phyloP scores from a whole-genome alignment of 2,797 vertebrate species.

The Sylvilagus floridanus region DNA sequence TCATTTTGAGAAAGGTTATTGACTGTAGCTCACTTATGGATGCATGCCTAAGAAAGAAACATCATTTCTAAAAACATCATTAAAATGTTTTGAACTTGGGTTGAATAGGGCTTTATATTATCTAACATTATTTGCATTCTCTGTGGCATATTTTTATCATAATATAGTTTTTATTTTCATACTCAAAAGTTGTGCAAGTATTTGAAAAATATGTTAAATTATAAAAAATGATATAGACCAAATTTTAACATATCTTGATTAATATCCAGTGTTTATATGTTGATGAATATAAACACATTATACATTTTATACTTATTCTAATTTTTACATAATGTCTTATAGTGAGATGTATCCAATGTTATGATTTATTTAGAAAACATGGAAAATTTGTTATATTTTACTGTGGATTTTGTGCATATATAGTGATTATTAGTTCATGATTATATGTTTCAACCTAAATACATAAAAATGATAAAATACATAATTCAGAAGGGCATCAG shows the following conservation, averaged over 20 bases:
- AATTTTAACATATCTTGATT: too few species aligned
- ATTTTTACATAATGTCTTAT: background rate
- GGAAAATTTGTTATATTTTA: background rate
- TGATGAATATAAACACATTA: background rate
- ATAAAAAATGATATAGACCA: too few species aligned
- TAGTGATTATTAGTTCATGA: background rate
- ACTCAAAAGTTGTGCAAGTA: too few species aligned
- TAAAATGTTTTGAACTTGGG: too few species aligned
- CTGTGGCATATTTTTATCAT: too few species aligned
- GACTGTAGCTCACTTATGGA: too few species aligned
- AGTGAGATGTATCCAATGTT: background rate
- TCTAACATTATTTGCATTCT: too few species aligned
- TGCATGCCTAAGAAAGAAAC: too few species aligned
- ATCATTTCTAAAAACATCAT: too few species aligned
- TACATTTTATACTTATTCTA: background rate
- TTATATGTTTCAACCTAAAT: constrained; percentile 2
- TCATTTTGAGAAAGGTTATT: background rate
- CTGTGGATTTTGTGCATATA: background rate
- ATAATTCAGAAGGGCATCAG: background rate
- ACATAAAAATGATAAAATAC: background rate
- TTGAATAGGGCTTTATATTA: too few species aligned
- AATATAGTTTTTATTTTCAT: too few species aligned
- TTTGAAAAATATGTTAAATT: too few species aligned
- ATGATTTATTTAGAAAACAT: constrained; percentile 6
- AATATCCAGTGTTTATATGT: background rate